Evolutionary conservation across 2,888 invertebrate genomes (phyloP).

Genomic region (Callyntrura guangdongensis): DNA sequence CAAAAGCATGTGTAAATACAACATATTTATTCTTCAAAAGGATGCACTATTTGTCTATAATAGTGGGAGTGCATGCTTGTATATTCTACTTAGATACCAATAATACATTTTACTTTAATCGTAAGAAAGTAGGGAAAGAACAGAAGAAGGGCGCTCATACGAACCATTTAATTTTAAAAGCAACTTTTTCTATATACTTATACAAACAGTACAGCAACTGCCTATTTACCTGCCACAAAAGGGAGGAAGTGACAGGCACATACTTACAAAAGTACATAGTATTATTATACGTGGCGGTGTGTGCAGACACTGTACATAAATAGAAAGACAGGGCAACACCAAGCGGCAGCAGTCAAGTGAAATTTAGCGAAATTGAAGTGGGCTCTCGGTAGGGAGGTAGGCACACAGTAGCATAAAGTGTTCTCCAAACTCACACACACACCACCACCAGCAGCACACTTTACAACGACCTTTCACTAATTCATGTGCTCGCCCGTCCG

Average conservation of each 20-base stretch:
- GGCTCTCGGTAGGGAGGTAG: background rate
- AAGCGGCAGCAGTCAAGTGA: constrained; percentile 4
- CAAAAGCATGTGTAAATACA: constrained; percentile 27
- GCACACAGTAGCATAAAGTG: background rate
- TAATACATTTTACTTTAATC: constrained; percentile 9
- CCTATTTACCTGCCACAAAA: background rate
- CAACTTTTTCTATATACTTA: background rate
- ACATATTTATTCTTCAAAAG: constrained; percentile 28
- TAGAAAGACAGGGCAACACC: background rate
- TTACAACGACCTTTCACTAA: constrained; percentile 69
- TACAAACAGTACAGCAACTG: background rate
- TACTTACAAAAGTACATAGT: background rate
- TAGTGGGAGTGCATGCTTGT: background rate
- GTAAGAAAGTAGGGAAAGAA: background rate
- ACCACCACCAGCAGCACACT: background rate
- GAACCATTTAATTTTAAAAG: constrained; percentile 23
- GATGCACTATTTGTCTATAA: background rate
- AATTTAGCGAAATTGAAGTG: constrained; percentile 27
- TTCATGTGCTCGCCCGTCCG: constrained; percentile 59
- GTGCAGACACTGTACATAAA: background rate
- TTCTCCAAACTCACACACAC: background rate
- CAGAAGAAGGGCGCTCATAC: background rate
- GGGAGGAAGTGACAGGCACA: background rate
- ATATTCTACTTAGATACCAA: background rate
- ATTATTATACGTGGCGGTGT: background rate